Base-by-base conservation (phyloP, 2,888 invertebrate species). In the Hypercompe scribonia region DNA sequence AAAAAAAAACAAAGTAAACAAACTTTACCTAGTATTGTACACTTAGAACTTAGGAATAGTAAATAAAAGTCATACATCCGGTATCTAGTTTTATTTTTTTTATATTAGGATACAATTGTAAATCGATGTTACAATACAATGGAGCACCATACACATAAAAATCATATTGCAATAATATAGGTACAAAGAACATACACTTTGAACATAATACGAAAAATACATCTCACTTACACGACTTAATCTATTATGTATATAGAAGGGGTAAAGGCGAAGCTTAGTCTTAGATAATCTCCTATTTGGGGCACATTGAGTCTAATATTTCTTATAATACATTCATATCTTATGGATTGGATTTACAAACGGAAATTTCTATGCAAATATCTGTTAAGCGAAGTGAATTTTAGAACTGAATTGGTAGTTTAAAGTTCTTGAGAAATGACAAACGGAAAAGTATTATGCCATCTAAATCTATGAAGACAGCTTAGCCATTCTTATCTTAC, bases 81-180 rank as follows among this genome's bases (percentile, higher is more conserved):
- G 88, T 90, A 88, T 89, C 91, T 92, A 93, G 90, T 89, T 94
- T 94, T 94, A 94, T 93, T 94, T 92, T 84, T 92, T 93, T 92
- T 93, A 93, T 93, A 89, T 88, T 89, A 90, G 93, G 92, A 92
- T 94, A 93, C 91, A 94, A 93, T 93, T 93, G 92, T 94, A 93
- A 93, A 93, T 87, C 90, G 92, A 93, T 91, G 88, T 90, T 92
- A 93, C 82, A 86, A 81, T 84, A 84, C 90, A 91, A 87, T 90
- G 94, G 94, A 95, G 95, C 95, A 95, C 95, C 95, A 94, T 94
- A 93, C 93, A 94, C 91, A 90, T 90, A 90, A 91, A 65, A 92
- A 91, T 89, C 86, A 91, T 90, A 92, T 90, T 90, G 92, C 91
- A 88, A 87, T 89, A 86, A 85, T 87, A 88, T 87, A 89, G 87